Base-by-base conservation (phyloP, 2,888 invertebrate species). In the Slavum lentiscoides region DNA sequence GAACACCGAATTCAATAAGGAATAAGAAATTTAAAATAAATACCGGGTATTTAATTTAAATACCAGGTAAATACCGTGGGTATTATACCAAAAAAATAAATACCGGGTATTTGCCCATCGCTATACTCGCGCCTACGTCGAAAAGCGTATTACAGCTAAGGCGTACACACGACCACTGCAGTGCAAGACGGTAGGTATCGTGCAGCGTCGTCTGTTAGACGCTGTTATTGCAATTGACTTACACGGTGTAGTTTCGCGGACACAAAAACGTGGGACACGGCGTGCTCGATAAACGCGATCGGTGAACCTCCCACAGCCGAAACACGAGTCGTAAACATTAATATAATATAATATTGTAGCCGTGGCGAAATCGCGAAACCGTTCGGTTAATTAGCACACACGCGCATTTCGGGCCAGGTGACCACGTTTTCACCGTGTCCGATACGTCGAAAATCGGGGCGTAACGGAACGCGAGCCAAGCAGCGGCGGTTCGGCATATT, bases 311-410 rank as follows among this genome's bases (percentile, higher is more conserved):
- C 73, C 37, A 17, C 30, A 1, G 30, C 2, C 21, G 19, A 39
- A 74, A 73, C 64, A 21, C 17, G 37, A 55, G 37, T 74, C 64
- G 55, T 73, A 73, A 73, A 73, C 61, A 73, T 74, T 30, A 30
- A 30, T n/a, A n/a, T n/a, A n/a, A n/a, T n/a, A n/a, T n/a, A n/a
- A n/a, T n/a, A n/a, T 66, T 39, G 74, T 21, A 37, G 64, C 17
- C 55, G 4, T 6, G 11, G 55, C n/a, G 21, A 19, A 15, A 55
- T 66, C 64, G 64, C 53, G 15, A 66, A 74, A 39, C 55, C 64
- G 64, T 74, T 39, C 74, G 64, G 74, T 66, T 74, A 55, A 74
- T 74, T 66, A 74, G 66, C 74, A 39, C 74, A 11, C 53, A 49
- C 74, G 37, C 64, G 11, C 53, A 49, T 74, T 66, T 66, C 21